These are phyloP conservation scores for Myripristis murdjan DNA, from an alignment of 2,797 vertebrate genomes.

Conservation along the genomic window DNA sequence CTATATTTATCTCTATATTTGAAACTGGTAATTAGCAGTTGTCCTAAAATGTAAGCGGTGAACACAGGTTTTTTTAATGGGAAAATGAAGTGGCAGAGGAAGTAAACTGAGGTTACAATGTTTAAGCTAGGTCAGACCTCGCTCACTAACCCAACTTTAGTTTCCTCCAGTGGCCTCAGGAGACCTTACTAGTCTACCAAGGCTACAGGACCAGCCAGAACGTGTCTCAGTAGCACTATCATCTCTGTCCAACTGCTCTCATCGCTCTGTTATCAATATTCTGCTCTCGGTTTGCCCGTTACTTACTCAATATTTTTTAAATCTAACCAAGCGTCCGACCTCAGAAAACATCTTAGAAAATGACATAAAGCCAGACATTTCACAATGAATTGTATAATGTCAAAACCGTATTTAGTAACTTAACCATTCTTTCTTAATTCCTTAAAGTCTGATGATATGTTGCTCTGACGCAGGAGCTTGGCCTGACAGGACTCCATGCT, in stretches of 20 bases:
- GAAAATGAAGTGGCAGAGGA: conserved; percentile 33
- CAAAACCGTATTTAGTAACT: background rate
- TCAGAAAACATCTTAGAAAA: background rate
- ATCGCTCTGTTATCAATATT: conserved; percentile 25
- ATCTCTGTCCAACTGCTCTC: conserved; percentile 11
- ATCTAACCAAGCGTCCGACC: conserved; percentile 10
- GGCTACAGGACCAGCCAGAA: conserved; percentile 18
- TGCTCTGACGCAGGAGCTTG: background rate
- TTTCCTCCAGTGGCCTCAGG: conserved; percentile 23
- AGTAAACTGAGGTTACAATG: conserved; percentile 45
- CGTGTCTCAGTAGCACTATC: conserved; percentile 22
- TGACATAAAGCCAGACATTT: background rate
- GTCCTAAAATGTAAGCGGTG: conserved; percentile 25
- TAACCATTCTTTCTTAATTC: too few species aligned
- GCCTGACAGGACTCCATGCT: background rate
- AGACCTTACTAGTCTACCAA: conserved; percentile 32
- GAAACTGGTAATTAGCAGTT: conserved; percentile 21
- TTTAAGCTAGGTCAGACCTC: conserved; percentile 48
- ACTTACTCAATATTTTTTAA: background rate
- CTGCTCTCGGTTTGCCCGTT: conserved; percentile 2
- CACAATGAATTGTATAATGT: background rate
- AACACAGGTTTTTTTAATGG: conserved; percentile 18
- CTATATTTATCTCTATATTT: too few species aligned
- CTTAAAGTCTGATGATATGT: too few species aligned
- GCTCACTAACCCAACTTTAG: conserved; percentile 32